phyloP scores from a whole-genome alignment of 2,113 vertebrate species.

The Trochalopteron elliotii region DNA sequence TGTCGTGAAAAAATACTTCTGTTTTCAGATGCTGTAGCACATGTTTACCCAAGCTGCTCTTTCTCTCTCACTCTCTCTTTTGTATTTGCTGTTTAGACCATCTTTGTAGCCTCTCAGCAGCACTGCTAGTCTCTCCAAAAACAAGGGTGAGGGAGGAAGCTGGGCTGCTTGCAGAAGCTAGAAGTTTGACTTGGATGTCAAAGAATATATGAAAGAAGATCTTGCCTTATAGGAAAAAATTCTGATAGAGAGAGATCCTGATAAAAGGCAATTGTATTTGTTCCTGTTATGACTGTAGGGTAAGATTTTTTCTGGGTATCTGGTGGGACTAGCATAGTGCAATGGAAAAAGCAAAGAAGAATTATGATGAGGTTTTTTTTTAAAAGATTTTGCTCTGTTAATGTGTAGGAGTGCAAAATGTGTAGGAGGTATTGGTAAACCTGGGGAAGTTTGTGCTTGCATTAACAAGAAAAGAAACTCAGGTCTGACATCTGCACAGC shows the following conservation, averaged over 20 bases:
- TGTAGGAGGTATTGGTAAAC: neutral
- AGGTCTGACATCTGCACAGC: neutral
- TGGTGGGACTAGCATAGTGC: neutral
- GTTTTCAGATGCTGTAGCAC: neutral
- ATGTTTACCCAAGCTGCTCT: neutral
- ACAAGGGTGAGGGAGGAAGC: neutral
- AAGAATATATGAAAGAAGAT: neutral
- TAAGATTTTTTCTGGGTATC: conserved; percentile 2
- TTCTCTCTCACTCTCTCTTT: neutral
- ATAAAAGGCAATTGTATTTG: neutral
- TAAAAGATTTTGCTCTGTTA: neutral
- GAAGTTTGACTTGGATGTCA: neutral
- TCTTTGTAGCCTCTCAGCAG: neutral
- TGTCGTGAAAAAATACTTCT: neutral
- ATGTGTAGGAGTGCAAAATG: neutral
- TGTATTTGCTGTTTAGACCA: neutral
- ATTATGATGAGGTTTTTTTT: neutral
- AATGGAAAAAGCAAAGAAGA: conserved; percentile 24
- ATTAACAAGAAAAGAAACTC: neutral
- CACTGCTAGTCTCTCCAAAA: neutral
- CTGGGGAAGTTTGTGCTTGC: neutral
- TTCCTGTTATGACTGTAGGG: conserved; percentile 18
- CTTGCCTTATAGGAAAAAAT: neutral
- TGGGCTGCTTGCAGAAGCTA: neutral
- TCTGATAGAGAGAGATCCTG: neutral